Conservation (phyloP, 2,888 invertebrate species). For the Eurytoma californica region DNA sequence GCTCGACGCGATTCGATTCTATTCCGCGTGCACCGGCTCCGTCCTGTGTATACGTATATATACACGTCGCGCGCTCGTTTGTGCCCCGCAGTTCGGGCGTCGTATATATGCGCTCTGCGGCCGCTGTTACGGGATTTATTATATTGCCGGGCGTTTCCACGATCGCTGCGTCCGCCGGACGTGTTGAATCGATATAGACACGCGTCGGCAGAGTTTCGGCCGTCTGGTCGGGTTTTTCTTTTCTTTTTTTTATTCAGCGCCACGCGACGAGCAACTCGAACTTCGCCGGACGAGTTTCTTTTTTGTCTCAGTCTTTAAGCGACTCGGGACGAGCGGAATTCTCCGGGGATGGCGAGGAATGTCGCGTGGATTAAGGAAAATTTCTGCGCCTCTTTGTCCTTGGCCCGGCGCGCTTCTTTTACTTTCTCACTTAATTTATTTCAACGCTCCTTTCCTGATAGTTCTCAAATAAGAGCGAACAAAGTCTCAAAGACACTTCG, state of each 20-base stretch:
- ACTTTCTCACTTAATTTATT: too few species aligned
- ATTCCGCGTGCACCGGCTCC: not conserved
- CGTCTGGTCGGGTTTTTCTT: not conserved
- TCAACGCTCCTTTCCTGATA: too few species aligned
- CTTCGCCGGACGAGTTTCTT: not conserved
- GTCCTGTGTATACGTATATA: not conserved
- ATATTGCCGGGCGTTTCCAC: not conserved
- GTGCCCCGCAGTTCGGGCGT: not conserved
- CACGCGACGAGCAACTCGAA: not conserved
- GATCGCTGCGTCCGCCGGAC: not conserved
- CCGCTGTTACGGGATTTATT: slow-evolving; percentile 11
- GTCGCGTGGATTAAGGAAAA: too few species aligned
- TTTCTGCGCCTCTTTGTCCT: too few species aligned
- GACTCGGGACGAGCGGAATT: not conserved
- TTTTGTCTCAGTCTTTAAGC: not conserved
- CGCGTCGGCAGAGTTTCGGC: not conserved
- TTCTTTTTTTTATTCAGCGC: not conserved
- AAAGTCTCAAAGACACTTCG: too few species aligned
- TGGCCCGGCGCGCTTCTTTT: too few species aligned
- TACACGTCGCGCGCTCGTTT: not conserved
- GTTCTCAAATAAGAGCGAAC: too few species aligned
- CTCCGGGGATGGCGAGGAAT: not conserved
- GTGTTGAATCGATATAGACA: not conserved
- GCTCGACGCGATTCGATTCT: slow-evolving; percentile 44
- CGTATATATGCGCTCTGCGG: not conserved